phyloP scores from a whole-genome alignment of 92 coral and sea anemone genomes.

The Epizoanthus fatuus region DNA sequence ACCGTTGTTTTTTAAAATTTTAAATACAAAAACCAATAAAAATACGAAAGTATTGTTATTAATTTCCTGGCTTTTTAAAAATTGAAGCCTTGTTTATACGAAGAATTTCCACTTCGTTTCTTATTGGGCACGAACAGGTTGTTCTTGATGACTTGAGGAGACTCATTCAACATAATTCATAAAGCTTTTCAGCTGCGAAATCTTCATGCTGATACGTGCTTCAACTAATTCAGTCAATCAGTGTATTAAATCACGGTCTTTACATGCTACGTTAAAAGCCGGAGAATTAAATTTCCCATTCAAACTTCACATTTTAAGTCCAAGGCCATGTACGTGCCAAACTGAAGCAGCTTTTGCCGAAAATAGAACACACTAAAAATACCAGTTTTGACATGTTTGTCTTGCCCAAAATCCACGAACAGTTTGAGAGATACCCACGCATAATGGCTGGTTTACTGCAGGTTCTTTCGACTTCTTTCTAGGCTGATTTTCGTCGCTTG shows the following conservation, averaged over 20 bases:
- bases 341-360: background rate
- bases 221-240: background rate
- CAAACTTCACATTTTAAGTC: background rate
- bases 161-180: background rate
- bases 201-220: conserved; percentile 1
- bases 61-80: background rate
- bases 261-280: background rate
- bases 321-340: conserved; percentile 22
- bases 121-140: too few species aligned
- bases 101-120: background rate
- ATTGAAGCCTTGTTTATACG: background rate
- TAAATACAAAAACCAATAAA: conserved; percentile 29
- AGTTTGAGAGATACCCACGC: conserved; percentile 26
- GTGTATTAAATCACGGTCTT: background rate
- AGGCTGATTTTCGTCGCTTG: conserved; percentile 73
- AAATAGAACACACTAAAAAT: conserved; percentile 9
- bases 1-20: background rate
- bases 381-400: conserved; percentile 21
- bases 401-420: background rate
- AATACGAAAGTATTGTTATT: background rate
- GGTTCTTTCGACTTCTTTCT: background rate
- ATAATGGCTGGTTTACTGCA: background rate
- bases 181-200: background rate
- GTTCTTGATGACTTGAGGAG: too few species aligned
- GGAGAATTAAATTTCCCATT: background rate